Evolutionary conservation across 2,888 invertebrate species (phyloP).

Genomic region (Panopea generosa): DNA sequence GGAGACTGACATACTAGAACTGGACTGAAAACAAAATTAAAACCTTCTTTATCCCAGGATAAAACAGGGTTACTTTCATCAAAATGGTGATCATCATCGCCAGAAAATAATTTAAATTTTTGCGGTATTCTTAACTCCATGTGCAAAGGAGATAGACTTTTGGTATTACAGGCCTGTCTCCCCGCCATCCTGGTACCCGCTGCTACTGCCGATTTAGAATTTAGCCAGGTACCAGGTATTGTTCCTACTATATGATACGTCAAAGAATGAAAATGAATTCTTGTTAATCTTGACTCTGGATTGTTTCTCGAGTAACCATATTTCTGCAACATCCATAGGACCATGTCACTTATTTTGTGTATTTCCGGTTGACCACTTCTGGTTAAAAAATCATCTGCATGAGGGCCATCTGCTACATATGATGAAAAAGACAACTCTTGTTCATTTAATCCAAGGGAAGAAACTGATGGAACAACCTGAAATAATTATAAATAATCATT

Average conservation of each 20-base stretch:
- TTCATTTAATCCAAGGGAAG: conserved; percentile 86
- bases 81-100: conserved; percentile 72
- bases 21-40: conserved; percentile 85
- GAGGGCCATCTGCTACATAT: conserved; percentile 84
- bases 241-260: conserved; percentile 85
- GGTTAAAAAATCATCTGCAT: conserved; percentile 67
- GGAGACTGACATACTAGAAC: conserved; percentile 86
- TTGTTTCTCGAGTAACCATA: conserved; percentile 83
- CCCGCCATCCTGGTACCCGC: conserved; percentile 86
- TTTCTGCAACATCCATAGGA: conserved; percentile 85
- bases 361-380: conserved; percentile 82
- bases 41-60: conserved; percentile 84
- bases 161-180: conserved; percentile 84
- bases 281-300: conserved; percentile 82
- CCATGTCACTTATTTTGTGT: conserved; percentile 85
- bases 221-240: conserved; percentile 84
- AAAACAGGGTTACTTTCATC: conserved; percentile 81
- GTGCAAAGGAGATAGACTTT: conserved; percentile 74
- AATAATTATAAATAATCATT: conserved; percentile 20
- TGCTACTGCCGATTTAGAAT: conserved; percentile 84
- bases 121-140: conserved; percentile 84
- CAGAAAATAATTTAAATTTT: conserved; percentile 79
- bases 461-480: conserved; percentile 82
- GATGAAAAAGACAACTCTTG: conserved; percentile 85
- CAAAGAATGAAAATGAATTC: conserved; percentile 86